Evolutionary conservation across 2,113 vertebrate genomes (phyloP).

Genomic region (Paedocypris sp.): DNA sequence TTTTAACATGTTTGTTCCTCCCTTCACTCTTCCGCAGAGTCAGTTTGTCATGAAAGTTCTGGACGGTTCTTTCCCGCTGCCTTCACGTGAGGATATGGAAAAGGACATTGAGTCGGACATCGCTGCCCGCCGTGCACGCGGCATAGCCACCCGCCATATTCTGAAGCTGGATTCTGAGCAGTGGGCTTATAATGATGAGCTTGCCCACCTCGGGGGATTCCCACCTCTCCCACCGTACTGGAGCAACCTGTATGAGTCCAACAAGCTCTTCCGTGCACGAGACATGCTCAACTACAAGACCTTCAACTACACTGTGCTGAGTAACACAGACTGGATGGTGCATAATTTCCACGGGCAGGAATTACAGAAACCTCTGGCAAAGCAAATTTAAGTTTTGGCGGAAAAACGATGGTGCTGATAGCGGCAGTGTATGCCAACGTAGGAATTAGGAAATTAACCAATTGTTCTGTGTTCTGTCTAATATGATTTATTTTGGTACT

Average conservation of each 20-base stretch:
- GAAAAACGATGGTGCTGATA: neutral
- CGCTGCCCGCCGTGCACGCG: conserved; percentile 16
- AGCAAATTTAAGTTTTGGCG: conserved; percentile 6
- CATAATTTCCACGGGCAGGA: conserved; percentile 30
- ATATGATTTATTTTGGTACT: neutral
- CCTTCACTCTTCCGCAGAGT: conserved; percentile 22
- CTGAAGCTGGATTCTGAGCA: conserved; percentile 46
- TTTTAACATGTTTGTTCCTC: neutral
- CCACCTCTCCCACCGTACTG: conserved; percentile 38
- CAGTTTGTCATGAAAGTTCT: conserved; percentile 49
- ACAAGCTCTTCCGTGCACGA: conserved; percentile 31
- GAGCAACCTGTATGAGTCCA: conserved; percentile 46
- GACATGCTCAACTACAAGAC: conserved; percentile 44
- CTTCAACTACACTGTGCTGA: conserved; percentile 40
- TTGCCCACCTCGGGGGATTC: conserved; percentile 44
- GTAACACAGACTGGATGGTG: conserved; percentile 41
- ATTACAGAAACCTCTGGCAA: conserved; percentile 29
- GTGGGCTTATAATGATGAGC: conserved; percentile 50
- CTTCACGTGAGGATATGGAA: conserved; percentile 46
- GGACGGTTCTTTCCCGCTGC: conserved; percentile 43
- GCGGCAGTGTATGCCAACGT: neutral
- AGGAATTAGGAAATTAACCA: neutral
- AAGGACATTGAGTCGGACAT: conserved; percentile 36
- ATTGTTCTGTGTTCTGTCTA: neutral
- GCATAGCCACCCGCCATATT: conserved; percentile 43